phyloP scores from a whole-genome alignment of 2,113 vertebrate species.

The Corvus cornix region DNA sequence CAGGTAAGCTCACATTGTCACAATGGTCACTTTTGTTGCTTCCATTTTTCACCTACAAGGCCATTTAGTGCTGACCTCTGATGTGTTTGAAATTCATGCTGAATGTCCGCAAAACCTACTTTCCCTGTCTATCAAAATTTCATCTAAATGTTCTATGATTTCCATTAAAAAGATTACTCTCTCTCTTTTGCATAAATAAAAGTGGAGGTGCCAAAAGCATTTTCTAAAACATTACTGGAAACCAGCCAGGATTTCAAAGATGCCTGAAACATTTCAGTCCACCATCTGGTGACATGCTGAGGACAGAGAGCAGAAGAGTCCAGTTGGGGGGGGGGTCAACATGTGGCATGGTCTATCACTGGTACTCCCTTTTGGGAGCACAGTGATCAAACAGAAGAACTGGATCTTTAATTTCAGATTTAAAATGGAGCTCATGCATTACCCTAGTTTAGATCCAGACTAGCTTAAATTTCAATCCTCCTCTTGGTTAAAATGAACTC shows the following conservation, averaged over 20 bases:
- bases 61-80: background rate
- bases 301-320: background rate
- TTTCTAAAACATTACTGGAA: background rate
- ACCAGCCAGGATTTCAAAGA: background rate
- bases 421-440: background rate
- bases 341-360: accelerated
- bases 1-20: background rate
- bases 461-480: background rate
- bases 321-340: accelerated
- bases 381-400: background rate
- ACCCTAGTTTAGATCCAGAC: background rate
- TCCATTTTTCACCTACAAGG: background rate
- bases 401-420: background rate
- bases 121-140: background rate
- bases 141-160: background rate
- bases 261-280: background rate
- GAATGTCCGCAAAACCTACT: background rate
- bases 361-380: background rate
- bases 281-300: background rate
- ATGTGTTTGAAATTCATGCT: slow-evolving; percentile 48
- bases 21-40: slow-evolving; percentile 36
- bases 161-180: background rate
- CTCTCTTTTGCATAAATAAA: background rate
- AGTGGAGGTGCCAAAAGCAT: background rate
- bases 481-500: background rate